A percentile compares a stretch with the other conserved stretches of the same genome.
These are phyloP conservation scores for Podocnemis expansa DNA, from an alignment of 2,113 vertebrate genomes.

Conservation along the genomic window DNA sequence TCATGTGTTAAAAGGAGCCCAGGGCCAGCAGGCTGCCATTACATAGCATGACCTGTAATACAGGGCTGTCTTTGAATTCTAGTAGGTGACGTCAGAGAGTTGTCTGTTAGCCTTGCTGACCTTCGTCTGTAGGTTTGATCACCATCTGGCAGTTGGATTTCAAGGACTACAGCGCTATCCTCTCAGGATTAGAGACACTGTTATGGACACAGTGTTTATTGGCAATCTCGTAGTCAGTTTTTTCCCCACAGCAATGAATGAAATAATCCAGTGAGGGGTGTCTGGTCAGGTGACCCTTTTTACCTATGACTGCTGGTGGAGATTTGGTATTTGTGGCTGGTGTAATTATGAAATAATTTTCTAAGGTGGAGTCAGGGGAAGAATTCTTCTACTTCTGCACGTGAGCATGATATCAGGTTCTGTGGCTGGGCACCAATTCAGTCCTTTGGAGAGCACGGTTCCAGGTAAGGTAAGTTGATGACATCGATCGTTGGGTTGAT, in stretches of 20 bases:
- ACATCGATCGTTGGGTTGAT: background rate
- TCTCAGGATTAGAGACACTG: background rate
- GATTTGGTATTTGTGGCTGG: background rate
- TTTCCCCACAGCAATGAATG: background rate
- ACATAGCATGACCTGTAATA: background rate
- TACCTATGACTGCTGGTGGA: background rate
- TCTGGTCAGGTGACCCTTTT: background rate
- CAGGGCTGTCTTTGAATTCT: background rate
- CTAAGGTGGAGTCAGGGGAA: background rate
- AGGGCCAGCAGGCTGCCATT: no score
- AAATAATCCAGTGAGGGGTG: background rate
- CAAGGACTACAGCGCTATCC: background rate
- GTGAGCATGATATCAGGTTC: background rate
- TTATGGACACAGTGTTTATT: background rate
- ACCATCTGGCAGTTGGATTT: background rate
- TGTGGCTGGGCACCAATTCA: background rate
- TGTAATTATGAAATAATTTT: background rate
- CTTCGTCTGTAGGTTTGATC: background rate
- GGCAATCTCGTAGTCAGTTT: background rate
- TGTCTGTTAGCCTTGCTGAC: background rate
- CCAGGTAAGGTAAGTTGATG: background rate
- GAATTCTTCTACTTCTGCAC: background rate
- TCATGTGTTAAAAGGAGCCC: no score
- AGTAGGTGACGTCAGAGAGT: background rate
- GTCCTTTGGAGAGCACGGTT: background rate